Conservation (phyloP, 1,140 invertebrate species). For the Drosophila arizonae region DNA sequence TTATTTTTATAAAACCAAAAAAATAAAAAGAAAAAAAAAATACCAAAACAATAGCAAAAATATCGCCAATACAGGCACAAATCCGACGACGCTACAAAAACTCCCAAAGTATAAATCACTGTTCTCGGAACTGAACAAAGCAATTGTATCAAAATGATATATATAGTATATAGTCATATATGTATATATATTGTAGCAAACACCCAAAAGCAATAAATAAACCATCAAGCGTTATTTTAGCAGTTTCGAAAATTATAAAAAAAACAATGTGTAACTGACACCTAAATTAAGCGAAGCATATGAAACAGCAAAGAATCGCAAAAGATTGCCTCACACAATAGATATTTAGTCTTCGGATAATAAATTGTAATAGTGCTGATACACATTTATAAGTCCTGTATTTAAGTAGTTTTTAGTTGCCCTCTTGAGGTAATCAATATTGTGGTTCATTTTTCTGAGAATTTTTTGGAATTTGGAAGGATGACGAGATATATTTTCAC, state of each 20-base stretch:
- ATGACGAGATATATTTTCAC: too few relatives aligned
- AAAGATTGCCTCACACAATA: too few relatives aligned
- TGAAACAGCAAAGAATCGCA: neutral
- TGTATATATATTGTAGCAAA: neutral
- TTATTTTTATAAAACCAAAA: slow-evolving; percentile 25
- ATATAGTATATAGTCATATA: neutral
- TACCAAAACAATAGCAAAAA: too few relatives aligned
- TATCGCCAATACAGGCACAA: slow-evolving; percentile 10
- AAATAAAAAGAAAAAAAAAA: slow-evolving; percentile 35
- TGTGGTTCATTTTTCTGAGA: too few relatives aligned
- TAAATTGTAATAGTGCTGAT: too few relatives aligned
- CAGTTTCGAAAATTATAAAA: too few relatives aligned
- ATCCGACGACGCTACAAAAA: neutral
- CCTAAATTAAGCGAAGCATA: neutral
- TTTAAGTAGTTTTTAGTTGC: too few relatives aligned
- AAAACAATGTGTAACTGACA: neutral
- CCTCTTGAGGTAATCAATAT: too few relatives aligned
- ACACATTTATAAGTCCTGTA: too few relatives aligned
- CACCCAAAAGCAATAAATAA: too few relatives aligned
- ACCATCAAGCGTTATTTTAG: neutral
- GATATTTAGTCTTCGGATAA: too few relatives aligned
- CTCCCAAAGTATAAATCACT: neutral
- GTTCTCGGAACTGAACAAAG: slow-evolving; percentile 2
- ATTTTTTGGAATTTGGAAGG: too few relatives aligned
- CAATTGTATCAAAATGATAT: slow-evolving; percentile 3